Evolutionary conservation across 2,888 invertebrate species (phyloP), one percentile per base, ranked within the genome.

Genomic region (Drosophila imparisetae): DNA sequence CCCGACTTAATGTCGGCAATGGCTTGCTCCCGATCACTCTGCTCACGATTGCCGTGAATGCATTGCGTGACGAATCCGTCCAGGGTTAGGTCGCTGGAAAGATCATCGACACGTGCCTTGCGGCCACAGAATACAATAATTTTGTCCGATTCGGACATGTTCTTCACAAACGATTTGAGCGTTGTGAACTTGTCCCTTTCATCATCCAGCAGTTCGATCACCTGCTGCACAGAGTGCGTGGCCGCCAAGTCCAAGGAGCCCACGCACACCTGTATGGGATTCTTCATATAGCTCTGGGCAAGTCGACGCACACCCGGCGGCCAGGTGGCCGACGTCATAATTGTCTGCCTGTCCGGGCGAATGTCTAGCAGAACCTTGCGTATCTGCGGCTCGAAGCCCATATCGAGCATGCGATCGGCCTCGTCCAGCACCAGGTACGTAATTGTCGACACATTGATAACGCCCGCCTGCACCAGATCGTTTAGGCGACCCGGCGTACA

Each of bases 261-360:
- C 30, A 99, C 96, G 92, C 96, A 97, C 0, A 98, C 96, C 93
- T 98, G 97, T 60, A 98, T 94, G 0, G 98, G 98, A 92, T 98
- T 95, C 63, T 95, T 96, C 96, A 98, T 97, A 91, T 98, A 98
- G 2, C 95, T 95, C 75, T 96, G 94, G 0, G 98, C 98, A 49
- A 99, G 93, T 24, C 97, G 94, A 21, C 98, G 94, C 1, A 99
- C 98, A 49, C 96, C 97, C 61, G 94, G 93, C 0, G 98, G 98
- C 99, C 98, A 99, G 0, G 99, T 99, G 18, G 99, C 99, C 91
- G 97, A 97, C 0, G 98, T 99, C 98, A 99, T 98, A 0, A 98
- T 95, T n/a, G 98, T 98, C 92, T 99, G 98, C 62, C 98, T 93
- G 91, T 98, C 98, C 10, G 98, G 97, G 62, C 98, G 94, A 29